Base-by-base conservation (phyloP, 2,888 invertebrate genomes). In the Eupithecia pulchellata region DNA sequence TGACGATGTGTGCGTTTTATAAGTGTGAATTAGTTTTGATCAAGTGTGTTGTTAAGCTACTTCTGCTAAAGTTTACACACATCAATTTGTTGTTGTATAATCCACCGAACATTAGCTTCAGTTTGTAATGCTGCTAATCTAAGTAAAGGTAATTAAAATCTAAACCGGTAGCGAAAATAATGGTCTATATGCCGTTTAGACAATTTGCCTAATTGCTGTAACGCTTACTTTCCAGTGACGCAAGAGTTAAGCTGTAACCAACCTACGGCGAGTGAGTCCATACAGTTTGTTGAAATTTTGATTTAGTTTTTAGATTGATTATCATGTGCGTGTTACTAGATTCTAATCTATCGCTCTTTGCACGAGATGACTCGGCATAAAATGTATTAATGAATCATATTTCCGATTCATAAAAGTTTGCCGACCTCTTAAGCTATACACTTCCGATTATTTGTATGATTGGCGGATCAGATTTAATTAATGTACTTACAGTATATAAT, bases 191-290 rank as follows among this genome's bases (percentile, higher is more conserved):
- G 83, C 85, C 84, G 87, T 89, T 88, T 89, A 89, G 85, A 89
- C 87, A 89, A 89, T 90, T 90, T 87, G 82, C 84, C 85, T 89
- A 89, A 91, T 90, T 89, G 86, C 87, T 84, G 85, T 84, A 86
- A 82, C 85, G 86, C 84, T 84, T 84, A 85, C 86, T 88, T 87
- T 84, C 86, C 85, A 84, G 85, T 84, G 80, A 80, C 81, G 86
- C 82, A 85, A 84, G 83, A 84, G 82, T 77, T 73, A 80, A 69
- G 74, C 68, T 68, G 72, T 62, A 58, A 68, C 55, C 36, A 52
- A 52, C 25, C 20, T n/a, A 47, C 20, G 20, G 47, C 47, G 47
- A 47, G 47, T n/a, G n/a, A 42, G 9, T n/a, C 42, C 8, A 42
- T 47, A 47, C 47, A 47, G 2, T 9, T 1, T 47, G 9, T 47